Evolutionary conservation across 2,888 invertebrate species (phyloP).

Genomic region (Pterostichus niger): DNA sequence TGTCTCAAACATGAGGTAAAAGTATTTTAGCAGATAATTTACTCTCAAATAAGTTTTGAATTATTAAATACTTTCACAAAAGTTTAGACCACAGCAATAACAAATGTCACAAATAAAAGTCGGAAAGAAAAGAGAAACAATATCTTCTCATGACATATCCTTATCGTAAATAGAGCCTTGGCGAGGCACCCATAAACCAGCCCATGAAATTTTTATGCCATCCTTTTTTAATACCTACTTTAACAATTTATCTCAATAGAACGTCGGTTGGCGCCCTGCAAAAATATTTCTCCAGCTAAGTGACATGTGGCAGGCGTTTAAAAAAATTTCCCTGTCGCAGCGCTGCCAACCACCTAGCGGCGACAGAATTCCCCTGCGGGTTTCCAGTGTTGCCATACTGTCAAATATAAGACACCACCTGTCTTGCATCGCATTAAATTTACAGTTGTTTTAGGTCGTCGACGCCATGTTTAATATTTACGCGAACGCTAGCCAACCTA

Average conservation of each 20-base stretch:
- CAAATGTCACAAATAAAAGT: conserved; percentile 14
- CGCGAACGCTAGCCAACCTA: background rate
- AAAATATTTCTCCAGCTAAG: conserved; percentile 2
- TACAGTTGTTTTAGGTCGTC: conserved; percentile 47
- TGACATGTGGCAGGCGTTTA: conserved; percentile 44
- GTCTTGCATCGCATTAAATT: conserved; percentile 52
- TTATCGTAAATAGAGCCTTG: conserved; percentile 46
- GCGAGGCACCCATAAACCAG: conserved; percentile 21
- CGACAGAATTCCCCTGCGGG: conserved; percentile 15
- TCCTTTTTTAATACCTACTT: conserved; percentile 44
- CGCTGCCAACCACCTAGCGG: background rate
- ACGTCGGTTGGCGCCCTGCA: background rate
- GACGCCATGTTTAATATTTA: conserved; percentile 29
- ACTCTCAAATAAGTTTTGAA: background rate
- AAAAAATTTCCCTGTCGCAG: conserved; percentile 31
- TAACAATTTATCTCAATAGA: conserved; percentile 52
- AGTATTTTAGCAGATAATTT: background rate
- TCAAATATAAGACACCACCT: conserved; percentile 55
- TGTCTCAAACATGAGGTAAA: no score
- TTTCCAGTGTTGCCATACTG: conserved; percentile 7
- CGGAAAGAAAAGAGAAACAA: conserved; percentile 25
- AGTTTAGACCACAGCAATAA: background rate
- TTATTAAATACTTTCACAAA: conserved; percentile 9
- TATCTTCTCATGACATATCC: conserved; percentile 28
- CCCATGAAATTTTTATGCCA: conserved; percentile 35